Conservation (phyloP, 2,797 vertebrate species). For the Sebastes minor region DNA sequence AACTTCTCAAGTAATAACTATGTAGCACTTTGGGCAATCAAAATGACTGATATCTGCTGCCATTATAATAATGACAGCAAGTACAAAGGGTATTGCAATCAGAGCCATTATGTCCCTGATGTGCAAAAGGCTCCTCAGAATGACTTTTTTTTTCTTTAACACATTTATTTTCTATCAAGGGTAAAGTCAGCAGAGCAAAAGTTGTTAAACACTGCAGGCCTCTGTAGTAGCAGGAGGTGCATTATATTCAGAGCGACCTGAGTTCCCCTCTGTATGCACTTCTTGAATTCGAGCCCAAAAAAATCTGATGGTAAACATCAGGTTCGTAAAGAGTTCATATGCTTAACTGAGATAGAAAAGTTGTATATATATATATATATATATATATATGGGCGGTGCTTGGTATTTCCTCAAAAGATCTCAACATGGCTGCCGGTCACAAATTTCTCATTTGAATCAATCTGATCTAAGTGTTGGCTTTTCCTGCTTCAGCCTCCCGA, state of each 20-base stretch:
- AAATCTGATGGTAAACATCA: conserved; percentile 33
- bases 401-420: too few species aligned
- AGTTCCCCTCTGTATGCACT: conserved; percentile 11
- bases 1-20: conserved; percentile 7
- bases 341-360: conserved; percentile 18
- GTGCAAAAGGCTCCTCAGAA: background rate
- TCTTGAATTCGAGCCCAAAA: conserved; percentile 30
- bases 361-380: background rate
- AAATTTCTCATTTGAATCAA: too few species aligned
- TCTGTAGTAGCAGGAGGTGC: conserved; percentile 1
- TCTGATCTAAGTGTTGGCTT: too few species aligned
- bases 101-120: background rate
- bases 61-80: conserved; percentile 36
- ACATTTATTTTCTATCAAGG: conserved; percentile 10
- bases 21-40: conserved; percentile 2
- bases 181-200: conserved; percentile 37
- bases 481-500: too few species aligned
- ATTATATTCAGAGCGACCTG: conserved; percentile 13
- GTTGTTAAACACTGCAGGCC: conserved; percentile 12
- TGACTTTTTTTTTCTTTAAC: background rate
- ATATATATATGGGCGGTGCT: too few species aligned
- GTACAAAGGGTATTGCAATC: conserved; percentile 25
- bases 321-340: conserved; percentile 37
- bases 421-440: too few species aligned
- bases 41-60: conserved; percentile 25